Evolutionary conservation across 2,888 invertebrate species (phyloP).

Genomic region (Cryptocephalus moraei): DNA sequence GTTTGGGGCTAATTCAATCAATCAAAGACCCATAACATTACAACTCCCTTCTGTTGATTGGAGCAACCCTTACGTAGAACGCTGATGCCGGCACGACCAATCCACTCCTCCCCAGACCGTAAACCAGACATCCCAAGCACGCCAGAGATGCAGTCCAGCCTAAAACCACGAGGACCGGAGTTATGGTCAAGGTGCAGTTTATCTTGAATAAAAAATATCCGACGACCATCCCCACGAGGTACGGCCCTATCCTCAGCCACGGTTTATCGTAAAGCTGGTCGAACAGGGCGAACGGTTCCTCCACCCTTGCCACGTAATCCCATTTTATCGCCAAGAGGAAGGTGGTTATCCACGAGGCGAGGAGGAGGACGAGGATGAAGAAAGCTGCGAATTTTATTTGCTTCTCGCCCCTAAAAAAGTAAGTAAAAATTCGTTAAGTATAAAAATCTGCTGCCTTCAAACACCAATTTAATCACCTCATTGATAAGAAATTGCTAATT

Average conservation of each 20-base stretch:
- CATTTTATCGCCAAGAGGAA: slow-evolving; percentile 64
- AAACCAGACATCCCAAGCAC: slow-evolving; percentile 53
- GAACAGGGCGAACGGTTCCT: slow-evolving; percentile 73
- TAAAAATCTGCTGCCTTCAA: too few species aligned
- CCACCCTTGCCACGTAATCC: slow-evolving; percentile 63
- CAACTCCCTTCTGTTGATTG: neutral
- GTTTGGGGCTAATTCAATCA: too few species aligned
- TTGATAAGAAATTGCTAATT: too few species aligned
- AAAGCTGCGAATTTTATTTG: slow-evolving; percentile 54
- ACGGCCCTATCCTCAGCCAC: slow-evolving; percentile 72
- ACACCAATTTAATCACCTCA: too few species aligned
- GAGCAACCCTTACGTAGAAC: slow-evolving; percentile 52
- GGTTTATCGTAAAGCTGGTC: slow-evolving; percentile 77
- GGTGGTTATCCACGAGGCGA: slow-evolving; percentile 66
- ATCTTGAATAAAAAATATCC: slow-evolving; percentile 63
- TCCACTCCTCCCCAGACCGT: slow-evolving; percentile 58
- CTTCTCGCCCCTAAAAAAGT: slow-evolving; percentile 36
- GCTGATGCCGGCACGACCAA: slow-evolving; percentile 56
- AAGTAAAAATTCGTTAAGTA: too few species aligned
- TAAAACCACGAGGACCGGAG: slow-evolving; percentile 43
- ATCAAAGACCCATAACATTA: neutral
- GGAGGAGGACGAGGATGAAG: slow-evolving; percentile 48
- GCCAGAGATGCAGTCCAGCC: slow-evolving; percentile 52
- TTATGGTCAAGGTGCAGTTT: slow-evolving; percentile 52
- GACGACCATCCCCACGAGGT: slow-evolving; percentile 66